Evolutionary conservation across 2,888 invertebrate species (phyloP).

Genomic region (Blastobasis adustella): DNA sequence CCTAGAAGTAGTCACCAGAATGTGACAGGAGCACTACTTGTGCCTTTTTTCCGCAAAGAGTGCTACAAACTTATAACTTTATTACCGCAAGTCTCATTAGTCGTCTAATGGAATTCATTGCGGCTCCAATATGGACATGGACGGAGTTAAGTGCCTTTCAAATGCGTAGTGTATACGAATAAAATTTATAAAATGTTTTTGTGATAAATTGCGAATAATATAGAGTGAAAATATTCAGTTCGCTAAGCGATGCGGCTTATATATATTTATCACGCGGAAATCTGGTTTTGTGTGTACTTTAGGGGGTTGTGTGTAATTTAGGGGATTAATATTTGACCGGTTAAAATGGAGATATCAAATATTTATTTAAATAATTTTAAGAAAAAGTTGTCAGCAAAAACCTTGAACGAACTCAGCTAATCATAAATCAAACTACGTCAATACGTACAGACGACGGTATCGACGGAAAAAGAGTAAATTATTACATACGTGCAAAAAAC

Average conservation of each 20-base stretch:
- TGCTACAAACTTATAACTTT: conserved; percentile 39
- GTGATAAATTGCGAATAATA: too few species aligned
- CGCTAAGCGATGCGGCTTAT: too few species aligned
- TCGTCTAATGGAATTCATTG: conserved; percentile 3
- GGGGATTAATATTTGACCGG: background rate
- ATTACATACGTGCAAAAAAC: conserved; percentile 3
- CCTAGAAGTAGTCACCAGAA: conserved; percentile 44
- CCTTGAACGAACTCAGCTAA: too few species aligned
- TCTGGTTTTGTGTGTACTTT: too few species aligned
- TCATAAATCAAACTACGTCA: too few species aligned
- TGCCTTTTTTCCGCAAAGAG: conserved; percentile 39
- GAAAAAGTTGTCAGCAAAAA: too few species aligned
- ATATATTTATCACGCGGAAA: too few species aligned
- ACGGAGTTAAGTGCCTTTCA: conserved; percentile 3
- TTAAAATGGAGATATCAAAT: background rate
- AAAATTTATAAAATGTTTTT: too few species aligned
- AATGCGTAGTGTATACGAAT: too few species aligned
- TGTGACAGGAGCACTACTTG: conserved; percentile 37
- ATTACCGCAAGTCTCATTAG: conserved; percentile 35
- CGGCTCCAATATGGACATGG: background rate
- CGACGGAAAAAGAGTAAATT: background rate
- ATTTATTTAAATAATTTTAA: background rate
- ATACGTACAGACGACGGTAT: background rate
- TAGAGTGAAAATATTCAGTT: too few species aligned
- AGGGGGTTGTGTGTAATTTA: too few species aligned